Evolutionary conservation across 2,797 vertebrate genomes (phyloP), one percentile per base, ranked within the genome.

Genomic region (Pseudotriccus pelzelni): DNA sequence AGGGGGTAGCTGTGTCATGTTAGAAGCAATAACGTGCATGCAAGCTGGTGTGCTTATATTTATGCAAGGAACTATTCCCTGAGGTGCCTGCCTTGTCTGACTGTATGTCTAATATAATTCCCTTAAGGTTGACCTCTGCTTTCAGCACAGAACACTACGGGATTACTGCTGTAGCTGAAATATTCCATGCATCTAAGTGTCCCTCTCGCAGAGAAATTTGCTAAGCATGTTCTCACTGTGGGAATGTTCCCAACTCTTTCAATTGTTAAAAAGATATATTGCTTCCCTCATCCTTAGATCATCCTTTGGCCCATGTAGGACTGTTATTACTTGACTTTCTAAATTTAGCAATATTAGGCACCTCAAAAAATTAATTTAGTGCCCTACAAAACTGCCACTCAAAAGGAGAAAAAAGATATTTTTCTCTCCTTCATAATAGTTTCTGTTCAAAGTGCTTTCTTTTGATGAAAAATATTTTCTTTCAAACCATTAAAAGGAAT

Each of bases 241-340:
- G 84, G 43, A 56, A 89, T 1, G 0, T 89, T 91, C 69, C 93
- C 87, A 93, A 30, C 37, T 89, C 44, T 86, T 93, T 93, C 80
- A 93, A 80, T 92, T 96, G 90, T 93, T 97, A 64, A 83, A 80
- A 87, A 90, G 83, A 94, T 83, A 28, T 67, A 85, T 90, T 81
- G 69, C 59, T 93, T 83, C 80, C 87, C 73, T 96, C 91, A 94
- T 96, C 83, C 93, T 97, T 97, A 96, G 93, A 81, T 97, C 93
- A 96, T 97, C 90, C 53, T 95, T 96, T 96, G 96, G 97, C 94
- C 44, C 60, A 46, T 2, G 24, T 43, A 52, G 52, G 82, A 77
- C 49, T 86, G 37, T 64, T 96, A 43, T 94, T 97, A 93, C 93
- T 91, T 87, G 84, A 14, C 63, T 93, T 96, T 75, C 95, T 97